Percentiles rank a stretch among this genome's conserved stretches.
Conservation (phyloP, 2,113 vertebrate genomes). For the Labeo rohita region DNA sequence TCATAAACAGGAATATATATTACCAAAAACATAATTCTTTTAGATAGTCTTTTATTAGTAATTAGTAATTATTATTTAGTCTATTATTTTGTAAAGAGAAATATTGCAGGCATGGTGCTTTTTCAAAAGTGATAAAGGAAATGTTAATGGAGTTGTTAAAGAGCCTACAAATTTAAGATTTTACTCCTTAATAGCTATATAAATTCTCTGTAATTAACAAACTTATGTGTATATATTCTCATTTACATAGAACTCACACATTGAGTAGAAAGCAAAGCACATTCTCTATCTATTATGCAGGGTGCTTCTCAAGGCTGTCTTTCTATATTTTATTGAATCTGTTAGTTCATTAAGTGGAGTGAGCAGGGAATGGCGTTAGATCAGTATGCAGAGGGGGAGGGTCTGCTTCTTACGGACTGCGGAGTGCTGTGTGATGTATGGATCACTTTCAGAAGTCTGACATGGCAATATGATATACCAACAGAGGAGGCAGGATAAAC, state of each 20-base stretch:
- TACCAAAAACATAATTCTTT: background rate
- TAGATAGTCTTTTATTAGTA: too few relatives aligned
- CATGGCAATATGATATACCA: background rate
- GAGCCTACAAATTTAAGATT: background rate
- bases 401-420: background rate
- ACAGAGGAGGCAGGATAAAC: background rate
- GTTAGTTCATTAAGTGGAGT: constrained; percentile 41
- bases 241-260: constrained; percentile 7
- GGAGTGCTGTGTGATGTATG: background rate
- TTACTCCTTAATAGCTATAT: background rate
- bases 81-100: background rate
- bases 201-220: background rate
- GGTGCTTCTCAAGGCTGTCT: constrained; percentile 25
- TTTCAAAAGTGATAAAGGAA: background rate
- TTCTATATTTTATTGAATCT: constrained; percentile 48
- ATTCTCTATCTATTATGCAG: constrained; percentile 12
- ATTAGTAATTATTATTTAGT: too few relatives aligned
- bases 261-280: background rate
- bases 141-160: background rate
- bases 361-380: constrained; percentile 37
- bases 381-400: constrained; percentile 9
- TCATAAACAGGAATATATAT: background rate
- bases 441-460: background rate
- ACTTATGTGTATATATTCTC: background rate
- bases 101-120: background rate